phyloP scores from a whole-genome alignment of 1,140 invertebrate species.

The Drosophila azteca region DNA sequence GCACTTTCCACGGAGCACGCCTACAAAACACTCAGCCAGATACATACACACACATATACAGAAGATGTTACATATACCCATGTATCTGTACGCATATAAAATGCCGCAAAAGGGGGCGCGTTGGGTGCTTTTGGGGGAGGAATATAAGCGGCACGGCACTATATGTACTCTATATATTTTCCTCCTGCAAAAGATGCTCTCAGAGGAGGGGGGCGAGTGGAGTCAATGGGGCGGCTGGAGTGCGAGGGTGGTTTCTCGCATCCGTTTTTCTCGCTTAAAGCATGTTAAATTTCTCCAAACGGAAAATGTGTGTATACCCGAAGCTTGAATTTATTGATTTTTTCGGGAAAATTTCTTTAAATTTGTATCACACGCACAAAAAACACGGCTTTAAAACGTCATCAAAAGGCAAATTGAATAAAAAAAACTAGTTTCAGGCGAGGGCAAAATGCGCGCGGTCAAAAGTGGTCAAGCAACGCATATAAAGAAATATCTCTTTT shows the following conservation, averaged over 20 bases:
- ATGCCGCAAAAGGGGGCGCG: slow-evolving; percentile 71
- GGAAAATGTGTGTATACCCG: slow-evolving; percentile 63
- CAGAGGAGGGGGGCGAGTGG: slow-evolving; percentile 13
- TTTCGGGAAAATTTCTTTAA: slow-evolving; percentile 60
- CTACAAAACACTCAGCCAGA: slow-evolving; percentile 32
- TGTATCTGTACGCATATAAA: slow-evolving; percentile 29
- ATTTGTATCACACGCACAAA: slow-evolving; percentile 10
- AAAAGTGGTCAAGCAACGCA: slow-evolving; percentile 72
- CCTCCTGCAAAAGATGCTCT: slow-evolving; percentile 44
- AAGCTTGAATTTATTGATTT: slow-evolving; percentile 76
- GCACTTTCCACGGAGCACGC: slow-evolving; percentile 54
- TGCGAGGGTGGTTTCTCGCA: slow-evolving; percentile 62
- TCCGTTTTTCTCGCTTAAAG: slow-evolving; percentile 65
- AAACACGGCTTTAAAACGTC: slow-evolving; percentile 60
- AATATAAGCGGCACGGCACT: slow-evolving; percentile 44
- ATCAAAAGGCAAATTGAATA: slow-evolving; percentile 38
- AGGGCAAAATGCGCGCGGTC: slow-evolving; percentile 65
- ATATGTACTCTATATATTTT: slow-evolving; percentile 40
- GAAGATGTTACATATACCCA: slow-evolving; percentile 39
- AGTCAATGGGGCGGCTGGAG: slow-evolving; percentile 39
- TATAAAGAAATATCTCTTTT: slow-evolving; percentile 46
- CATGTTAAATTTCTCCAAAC: slow-evolving; percentile 54
- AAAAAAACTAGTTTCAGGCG: slow-evolving; percentile 63
- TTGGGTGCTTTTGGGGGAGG: slow-evolving; percentile 51
- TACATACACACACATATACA: slow-evolving; percentile 40